These are phyloP conservation scores for Catocala fraxini DNA, from an alignment of 2,888 invertebrate species.

Conservation along the genomic window DNA sequence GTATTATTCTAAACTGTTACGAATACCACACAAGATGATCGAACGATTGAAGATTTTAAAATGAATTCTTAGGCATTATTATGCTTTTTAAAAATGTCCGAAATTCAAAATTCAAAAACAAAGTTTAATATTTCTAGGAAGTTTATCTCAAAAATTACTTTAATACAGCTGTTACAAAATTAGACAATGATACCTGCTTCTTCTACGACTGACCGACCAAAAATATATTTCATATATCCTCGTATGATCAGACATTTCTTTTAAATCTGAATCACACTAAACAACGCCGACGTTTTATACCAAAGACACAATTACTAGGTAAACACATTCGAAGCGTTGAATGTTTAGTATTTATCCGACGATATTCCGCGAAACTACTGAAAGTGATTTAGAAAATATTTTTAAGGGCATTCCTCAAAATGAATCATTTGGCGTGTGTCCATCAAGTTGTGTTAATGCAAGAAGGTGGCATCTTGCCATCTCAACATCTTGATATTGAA, in stretches of 20 bases:
- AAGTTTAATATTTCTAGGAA: no score
- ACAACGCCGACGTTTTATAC: conserved; percentile 3
- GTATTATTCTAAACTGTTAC: no score
- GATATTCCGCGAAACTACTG: conserved; percentile 43
- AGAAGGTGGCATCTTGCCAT: conserved; percentile 57
- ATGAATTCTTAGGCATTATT: no score
- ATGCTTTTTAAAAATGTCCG: no score
- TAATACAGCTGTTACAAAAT: no score
- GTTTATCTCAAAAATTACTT: no score
- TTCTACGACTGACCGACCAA: background rate
- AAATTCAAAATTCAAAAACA: no score
- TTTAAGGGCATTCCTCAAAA: conserved; percentile 65
- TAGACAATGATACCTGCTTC: no score
- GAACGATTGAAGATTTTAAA: no score
- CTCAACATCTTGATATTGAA: conserved; percentile 24
- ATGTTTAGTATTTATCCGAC: conserved; percentile 14
- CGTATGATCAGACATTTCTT: conserved; percentile 1
- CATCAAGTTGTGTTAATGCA: conserved; percentile 55
- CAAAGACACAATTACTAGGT: conserved; percentile 7
- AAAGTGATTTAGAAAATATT: conserved; percentile 54
- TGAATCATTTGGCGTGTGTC: conserved; percentile 68
- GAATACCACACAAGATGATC: no score
- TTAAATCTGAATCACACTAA: conserved; percentile 9
- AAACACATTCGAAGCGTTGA: conserved; percentile 13
- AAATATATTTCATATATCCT: background rate